Percentiles rank a stretch among this genome's conserved stretches.
These are phyloP conservation scores for Hemiscyllium ocellatum DNA, from an alignment of 2,113 vertebrate genomes.

Conservation along the genomic window DNA sequence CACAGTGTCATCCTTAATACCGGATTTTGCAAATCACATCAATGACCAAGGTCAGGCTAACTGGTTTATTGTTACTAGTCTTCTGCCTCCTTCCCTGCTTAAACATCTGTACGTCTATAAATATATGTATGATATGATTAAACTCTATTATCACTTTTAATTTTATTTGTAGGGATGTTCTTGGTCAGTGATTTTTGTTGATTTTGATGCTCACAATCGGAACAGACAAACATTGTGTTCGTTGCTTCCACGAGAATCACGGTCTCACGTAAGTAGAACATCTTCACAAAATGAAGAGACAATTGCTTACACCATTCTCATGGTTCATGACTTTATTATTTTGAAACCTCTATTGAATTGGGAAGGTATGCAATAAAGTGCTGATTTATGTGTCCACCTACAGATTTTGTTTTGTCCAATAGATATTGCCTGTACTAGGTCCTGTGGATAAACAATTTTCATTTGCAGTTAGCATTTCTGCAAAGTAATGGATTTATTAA, in stretches of 20 bases:
- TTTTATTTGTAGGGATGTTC: slow-evolving; percentile 79
- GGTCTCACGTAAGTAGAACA: slow-evolving; percentile 81
- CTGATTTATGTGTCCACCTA: too few species aligned
- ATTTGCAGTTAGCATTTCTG: not conserved
- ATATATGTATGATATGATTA: not conserved
- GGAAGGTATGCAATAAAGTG: not conserved
- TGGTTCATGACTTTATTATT: not conserved
- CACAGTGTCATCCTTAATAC: too few species aligned
- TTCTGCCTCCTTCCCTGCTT: too few species aligned
- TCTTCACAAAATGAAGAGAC: not conserved
- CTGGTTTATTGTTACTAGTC: too few species aligned
- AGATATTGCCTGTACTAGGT: too few species aligned
- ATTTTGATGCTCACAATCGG: slow-evolving; percentile 93
- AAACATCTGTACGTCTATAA: too few species aligned
- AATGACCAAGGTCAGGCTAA: too few species aligned
- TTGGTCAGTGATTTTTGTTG: slow-evolving; percentile 98
- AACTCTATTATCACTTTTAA: not conserved
- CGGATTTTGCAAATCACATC: too few species aligned
- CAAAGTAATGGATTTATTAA: not conserved
- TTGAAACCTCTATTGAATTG: not conserved
- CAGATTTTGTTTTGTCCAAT: not conserved
- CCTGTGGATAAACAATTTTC: not conserved
- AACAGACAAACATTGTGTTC: slow-evolving; percentile 91
- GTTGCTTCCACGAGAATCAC: slow-evolving; percentile 83
- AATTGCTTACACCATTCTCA: not conserved